phyloP scores from a whole-genome alignment of 2,797 vertebrate species.

The Avahi laniger region DNA sequence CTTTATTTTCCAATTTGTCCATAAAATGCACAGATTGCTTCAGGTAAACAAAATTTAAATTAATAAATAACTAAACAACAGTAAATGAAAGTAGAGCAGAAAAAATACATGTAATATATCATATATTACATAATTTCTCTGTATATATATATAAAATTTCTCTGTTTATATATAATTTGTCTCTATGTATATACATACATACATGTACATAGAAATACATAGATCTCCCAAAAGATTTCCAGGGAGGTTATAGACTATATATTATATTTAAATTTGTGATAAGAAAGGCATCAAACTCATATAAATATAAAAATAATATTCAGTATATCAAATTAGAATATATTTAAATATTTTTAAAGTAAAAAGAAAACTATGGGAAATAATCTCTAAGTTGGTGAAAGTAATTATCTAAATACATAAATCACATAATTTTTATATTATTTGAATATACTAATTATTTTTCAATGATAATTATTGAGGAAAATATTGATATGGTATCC shows the following conservation, averaged over 20 bases:
- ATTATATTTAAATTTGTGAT: not conserved
- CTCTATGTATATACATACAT: not conserved
- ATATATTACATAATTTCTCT: not conserved
- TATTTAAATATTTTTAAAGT: not conserved
- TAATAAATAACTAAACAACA: not conserved
- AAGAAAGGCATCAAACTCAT: not conserved
- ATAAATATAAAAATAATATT: not conserved
- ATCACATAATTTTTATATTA: not conserved
- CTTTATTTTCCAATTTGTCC: constrained; percentile 9
- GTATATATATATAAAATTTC: not conserved
- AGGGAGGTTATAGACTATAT: not conserved
- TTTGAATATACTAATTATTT: not conserved
- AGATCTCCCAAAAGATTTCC: not conserved
- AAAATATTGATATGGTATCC: not conserved
- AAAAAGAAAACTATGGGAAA: not conserved
- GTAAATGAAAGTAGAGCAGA: not conserved
- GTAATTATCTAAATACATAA: not conserved
- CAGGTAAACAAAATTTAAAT: not conserved
- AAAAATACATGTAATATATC: not conserved
- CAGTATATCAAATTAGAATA: not conserved
- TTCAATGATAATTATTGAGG: not conserved
- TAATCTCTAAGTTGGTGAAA: not conserved
- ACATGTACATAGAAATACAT: not conserved
- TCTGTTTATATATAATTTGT: not conserved
- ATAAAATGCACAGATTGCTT: not conserved